Evolutionary conservation across 2,113 vertebrate species (phyloP), one percentile per base, ranked within the genome.

Genomic region (Alces alces): DNA sequence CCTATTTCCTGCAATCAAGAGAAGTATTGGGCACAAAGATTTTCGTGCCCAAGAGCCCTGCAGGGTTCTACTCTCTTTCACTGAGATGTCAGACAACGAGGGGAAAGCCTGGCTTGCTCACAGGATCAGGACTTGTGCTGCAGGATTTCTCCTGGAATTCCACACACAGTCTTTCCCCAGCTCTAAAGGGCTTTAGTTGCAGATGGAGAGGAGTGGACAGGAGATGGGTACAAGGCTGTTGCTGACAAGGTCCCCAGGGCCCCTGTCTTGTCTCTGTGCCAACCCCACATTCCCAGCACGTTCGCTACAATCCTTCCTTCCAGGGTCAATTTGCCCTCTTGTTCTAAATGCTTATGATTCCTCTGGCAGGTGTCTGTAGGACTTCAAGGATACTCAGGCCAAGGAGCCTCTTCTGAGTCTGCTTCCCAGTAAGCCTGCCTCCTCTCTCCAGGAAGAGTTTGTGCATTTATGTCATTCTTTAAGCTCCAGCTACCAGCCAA

Each of bases 371-470:
- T 9, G 2, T 52, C 39, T 30, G 4, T 43, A 25, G 52, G 82
- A 54, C 4, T 11, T 9, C 13, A 2, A 19, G 2, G 58, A 45
- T 19, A 4, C 33, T 66, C 33, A 0, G 80, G 45, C 86, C 6
- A 2, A 12, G 39, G 5, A 27, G 1, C 7, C 12, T 57, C 91
- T 28, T 30, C 66, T 3, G 54, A 64, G 86, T 25, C 39, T 6
- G 23, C 9, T 3, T 76, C 54, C 0, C 0, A 5, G n/a, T 23
- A 16, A 11, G 64, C 39, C 36, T 33, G 36, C 17, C 25, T 16
- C 57, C 36, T 23, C 39, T 60, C 28, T 19, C 39, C 5, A 5
- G 60, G 10, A 3, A 27, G 28, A 55, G 21, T 3, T 55, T 17
- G 3, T 0, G 10, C 23, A 2, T 17, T n/a, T 16, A 45, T 12